Evolutionary conservation across 2,888 invertebrate species (phyloP).

Genomic region (Macrophya alboannulata): DNA sequence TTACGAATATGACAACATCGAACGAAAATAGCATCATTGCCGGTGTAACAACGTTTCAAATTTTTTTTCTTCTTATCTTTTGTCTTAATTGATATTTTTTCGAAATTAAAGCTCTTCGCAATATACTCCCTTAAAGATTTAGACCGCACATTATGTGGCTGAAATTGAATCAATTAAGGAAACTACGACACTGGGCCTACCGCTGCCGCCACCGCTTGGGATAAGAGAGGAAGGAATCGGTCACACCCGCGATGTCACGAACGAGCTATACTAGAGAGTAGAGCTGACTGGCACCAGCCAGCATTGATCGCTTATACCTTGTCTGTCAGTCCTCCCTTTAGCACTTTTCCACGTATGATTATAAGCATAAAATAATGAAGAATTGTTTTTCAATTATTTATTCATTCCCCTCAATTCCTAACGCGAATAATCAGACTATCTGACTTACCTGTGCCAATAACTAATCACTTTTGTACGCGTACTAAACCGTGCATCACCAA

Average conservation of each 20-base stretch:
- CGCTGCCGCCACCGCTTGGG: neutral
- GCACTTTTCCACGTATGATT: neutral
- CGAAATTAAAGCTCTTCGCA: neutral
- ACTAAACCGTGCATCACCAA: constrained; percentile 69
- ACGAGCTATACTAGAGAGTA: constrained; percentile 25
- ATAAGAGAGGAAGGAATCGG: constrained; percentile 37
- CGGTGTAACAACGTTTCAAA: constrained; percentile 32
- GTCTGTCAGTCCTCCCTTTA: neutral
- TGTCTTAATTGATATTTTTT: neutral
- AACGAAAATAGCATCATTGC: constrained; percentile 62
- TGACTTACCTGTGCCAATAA: constrained; percentile 63
- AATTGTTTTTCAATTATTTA: neutral
- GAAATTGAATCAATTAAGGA: constrained; percentile 51
- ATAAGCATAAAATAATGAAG: neutral
- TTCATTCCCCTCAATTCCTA: neutral
- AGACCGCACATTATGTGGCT: neutral
- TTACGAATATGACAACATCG: constrained; percentile 69
- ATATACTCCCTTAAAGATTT: neutral
- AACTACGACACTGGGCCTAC: neutral
- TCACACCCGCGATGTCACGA: constrained; percentile 47
- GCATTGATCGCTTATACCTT: constrained; percentile 50
- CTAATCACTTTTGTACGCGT: constrained; percentile 59
- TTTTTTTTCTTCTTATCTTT: neutral
- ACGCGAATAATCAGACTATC: neutral
- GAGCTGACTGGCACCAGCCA: constrained; percentile 35